Conservation (phyloP, 2,888 invertebrate genomes). For the Thumatha senex region DNA sequence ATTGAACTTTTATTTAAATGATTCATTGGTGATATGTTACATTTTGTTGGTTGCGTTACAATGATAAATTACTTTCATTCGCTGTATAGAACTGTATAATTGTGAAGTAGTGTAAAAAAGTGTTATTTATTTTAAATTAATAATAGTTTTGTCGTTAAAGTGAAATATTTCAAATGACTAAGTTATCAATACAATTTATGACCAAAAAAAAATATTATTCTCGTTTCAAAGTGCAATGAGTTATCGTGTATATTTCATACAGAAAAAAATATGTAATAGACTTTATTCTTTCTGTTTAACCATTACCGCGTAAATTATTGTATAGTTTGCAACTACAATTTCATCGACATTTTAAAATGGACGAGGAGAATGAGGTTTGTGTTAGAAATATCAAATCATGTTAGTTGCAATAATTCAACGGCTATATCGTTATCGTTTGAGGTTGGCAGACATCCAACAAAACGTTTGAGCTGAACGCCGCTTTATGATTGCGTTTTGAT, state of each 20-base stretch:
- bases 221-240: constrained; percentile 6
- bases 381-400: constrained; percentile 17
- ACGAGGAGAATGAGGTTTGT: constrained; percentile 36
- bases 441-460: constrained; percentile 29
- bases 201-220: no score
- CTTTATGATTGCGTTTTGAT: constrained; percentile 27
- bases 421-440: constrained; percentile 26
- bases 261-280: constrained; percentile 1
- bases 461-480: constrained; percentile 11
- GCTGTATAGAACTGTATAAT: constrained; percentile 2
- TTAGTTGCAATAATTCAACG: constrained; percentile 25
- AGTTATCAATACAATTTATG: no score
- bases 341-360: constrained; percentile 18
- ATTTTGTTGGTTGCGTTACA: background rate
- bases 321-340: constrained; percentile 3
- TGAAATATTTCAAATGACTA: background rate
- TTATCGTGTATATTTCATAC: background rate
- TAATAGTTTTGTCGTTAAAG: background rate
- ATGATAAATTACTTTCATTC: constrained; percentile 1
- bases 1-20: constrained; percentile 2
- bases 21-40: background rate
- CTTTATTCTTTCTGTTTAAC: background rate
- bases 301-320: constrained; percentile 2
- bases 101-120: background rate
- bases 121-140: no score